Evolutionary conservation across 2,888 invertebrate species (phyloP).

Genomic region (Lissocephala sabroskyi): DNA sequence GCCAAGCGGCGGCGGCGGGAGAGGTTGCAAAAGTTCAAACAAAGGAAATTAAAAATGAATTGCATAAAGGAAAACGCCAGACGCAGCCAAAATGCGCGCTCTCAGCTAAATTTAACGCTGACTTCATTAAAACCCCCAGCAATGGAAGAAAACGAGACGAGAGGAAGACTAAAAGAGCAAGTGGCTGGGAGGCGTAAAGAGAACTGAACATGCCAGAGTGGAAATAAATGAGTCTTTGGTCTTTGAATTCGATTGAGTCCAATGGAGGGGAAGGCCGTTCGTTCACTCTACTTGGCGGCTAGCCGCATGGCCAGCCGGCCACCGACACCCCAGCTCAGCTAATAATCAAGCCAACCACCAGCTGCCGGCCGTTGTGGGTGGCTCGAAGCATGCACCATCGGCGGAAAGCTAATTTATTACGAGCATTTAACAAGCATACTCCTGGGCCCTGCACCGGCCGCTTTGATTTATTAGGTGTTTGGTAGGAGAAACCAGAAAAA

Average conservation of each 20-base stretch:
- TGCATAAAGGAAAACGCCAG: slow-evolving; percentile 37
- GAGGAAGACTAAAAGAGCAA: too few relatives aligned
- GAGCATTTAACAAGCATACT: slow-evolving; percentile 64
- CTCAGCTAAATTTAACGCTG: slow-evolving; percentile 50
- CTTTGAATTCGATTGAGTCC: slow-evolving; percentile 49
- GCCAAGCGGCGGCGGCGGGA: background rate
- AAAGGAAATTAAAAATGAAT: slow-evolving; percentile 42
- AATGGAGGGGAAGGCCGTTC: slow-evolving; percentile 35
- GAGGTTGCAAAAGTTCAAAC: slow-evolving; percentile 17
- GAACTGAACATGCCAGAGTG: too few relatives aligned
- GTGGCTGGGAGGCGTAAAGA: too few relatives aligned
- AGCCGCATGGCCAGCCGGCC: background rate
- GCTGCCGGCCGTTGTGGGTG: background rate
- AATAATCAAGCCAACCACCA: slow-evolving; percentile 45
- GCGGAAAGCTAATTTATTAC: slow-evolving; percentile 57
- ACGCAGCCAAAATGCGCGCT: slow-evolving; percentile 25
- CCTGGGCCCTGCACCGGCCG: slow-evolving; percentile 47
- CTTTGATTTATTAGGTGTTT: slow-evolving; percentile 64
- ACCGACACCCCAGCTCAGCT: slow-evolving; percentile 37
- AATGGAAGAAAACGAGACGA: too few relatives aligned
- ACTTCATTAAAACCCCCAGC: slow-evolving; percentile 48
- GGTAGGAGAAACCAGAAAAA: slow-evolving; percentile 29
- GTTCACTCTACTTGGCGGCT: slow-evolving; percentile 22
- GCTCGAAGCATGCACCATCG: slow-evolving; percentile 1
- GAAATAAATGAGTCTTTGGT: slow-evolving; percentile 54